phyloP scores from a whole-genome alignment of 2,113 vertebrate species.

The Notarius quadriscutis region DNA sequence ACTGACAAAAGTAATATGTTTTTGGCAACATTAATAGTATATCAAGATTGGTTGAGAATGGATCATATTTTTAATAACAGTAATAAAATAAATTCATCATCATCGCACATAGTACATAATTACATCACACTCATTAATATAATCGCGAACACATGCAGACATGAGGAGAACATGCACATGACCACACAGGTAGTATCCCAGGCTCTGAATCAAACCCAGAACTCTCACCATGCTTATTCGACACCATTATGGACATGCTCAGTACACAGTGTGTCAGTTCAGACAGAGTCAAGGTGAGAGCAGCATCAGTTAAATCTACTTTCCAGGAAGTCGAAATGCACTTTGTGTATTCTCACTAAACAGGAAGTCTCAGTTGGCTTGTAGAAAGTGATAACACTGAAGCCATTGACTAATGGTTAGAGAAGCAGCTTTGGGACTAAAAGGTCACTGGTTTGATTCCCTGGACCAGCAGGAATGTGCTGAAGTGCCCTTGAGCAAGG shows the following conservation, averaged over 20 bases:
- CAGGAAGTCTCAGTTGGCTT: neutral
- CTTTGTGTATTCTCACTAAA: neutral
- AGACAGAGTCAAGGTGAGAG: neutral
- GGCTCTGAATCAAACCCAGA: neutral
- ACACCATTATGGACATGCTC: neutral
- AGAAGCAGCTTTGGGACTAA: no score
- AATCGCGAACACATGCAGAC: neutral
- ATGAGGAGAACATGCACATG: neutral
- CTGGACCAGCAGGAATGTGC: no score
- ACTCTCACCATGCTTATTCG: neutral
- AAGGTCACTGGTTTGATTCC: no score
- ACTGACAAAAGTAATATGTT: neutral
- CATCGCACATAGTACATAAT: neutral
- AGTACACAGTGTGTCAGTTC: slow-evolving; percentile 7
- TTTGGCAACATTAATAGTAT: neutral
- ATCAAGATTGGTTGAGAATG: neutral
- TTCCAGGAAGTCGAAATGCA: slow-evolving; percentile 1
- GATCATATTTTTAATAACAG: neutral
- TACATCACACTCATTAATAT: neutral
- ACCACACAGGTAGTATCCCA: neutral
- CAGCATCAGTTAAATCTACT: neutral
- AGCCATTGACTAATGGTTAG: no score
- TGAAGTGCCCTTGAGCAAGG: no score
- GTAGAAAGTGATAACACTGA: neutral
- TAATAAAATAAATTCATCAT: neutral